Base-by-base conservation (phyloP, 2,113 vertebrate genomes). In the Blennius ocellaris region DNA sequence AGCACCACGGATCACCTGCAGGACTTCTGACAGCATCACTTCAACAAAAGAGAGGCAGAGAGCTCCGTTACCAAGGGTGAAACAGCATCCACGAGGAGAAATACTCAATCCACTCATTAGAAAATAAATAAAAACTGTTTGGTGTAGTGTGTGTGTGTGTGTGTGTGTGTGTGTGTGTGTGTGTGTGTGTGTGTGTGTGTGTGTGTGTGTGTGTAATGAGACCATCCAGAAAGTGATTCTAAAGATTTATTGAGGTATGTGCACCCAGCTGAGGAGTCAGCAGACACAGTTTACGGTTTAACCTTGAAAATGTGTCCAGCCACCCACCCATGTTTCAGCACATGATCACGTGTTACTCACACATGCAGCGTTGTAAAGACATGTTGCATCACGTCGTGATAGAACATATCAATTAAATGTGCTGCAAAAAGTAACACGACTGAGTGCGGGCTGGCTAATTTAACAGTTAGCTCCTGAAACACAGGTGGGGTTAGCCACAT, bases 1-100 rank as follows among this genome's bases (percentile, higher is more conserved):
- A 10, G 90, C 93, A 12, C 95, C 95, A 1, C 93, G 91, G 21
- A 95, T 49, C 30, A 95, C 93, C 76, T 93, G 88, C 41, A 93
- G 12, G 30, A 93, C 81, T 30, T 95, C 94, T 11, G 88, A 78
- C 21, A 91, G 71, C 90, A 91, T 90, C 67, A 73, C 88, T 93
- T 53, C 30, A 54, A 0, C 52, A 10, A 51, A 8, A 71, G 0
- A 69, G 15, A 10, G 1, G n/a, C 14, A 40, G 41, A n/a, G 4
- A 48, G 16, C 39, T 5, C 43, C 10, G 8, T 9, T 45, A 11
- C 7, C 45, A 48, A n/a, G 14, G 5, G 45, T 48, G 15, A 14
- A 11, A 48, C 14, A 44, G 43, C 43, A 5, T 44, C 2, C 21
- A 30, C 21, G 4, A 4, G 21, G 21, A 30, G 21, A 30, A 30